phyloP scores from a whole-genome alignment of 1,140 invertebrate species.

The Drosophila tsacasi region DNA sequence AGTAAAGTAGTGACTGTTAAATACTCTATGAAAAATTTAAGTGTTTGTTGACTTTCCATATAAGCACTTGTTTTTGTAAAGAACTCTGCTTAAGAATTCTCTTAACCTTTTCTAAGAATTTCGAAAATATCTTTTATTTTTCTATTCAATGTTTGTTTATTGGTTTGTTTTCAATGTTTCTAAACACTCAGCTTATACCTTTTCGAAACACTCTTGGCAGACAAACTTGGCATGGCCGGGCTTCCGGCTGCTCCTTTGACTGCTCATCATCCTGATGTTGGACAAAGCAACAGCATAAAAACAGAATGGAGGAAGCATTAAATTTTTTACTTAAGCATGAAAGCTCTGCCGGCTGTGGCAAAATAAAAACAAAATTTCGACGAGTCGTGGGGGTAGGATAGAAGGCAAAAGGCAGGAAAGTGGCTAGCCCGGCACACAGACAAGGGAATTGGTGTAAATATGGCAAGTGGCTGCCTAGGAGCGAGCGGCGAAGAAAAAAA shows the following conservation, averaged over 20 bases:
- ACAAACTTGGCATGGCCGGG: constrained; percentile 56
- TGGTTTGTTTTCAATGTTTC: constrained; percentile 10
- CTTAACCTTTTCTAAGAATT: background rate
- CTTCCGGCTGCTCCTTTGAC: constrained; percentile 48
- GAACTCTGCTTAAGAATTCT: too few species aligned
- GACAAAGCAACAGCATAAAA: constrained; percentile 41
- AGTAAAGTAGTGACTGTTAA: background rate
- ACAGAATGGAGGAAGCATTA: constrained; percentile 54
- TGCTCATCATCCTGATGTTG: constrained; percentile 63
- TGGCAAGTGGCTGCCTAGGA: constrained; percentile 69
- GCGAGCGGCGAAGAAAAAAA: constrained; percentile 18
- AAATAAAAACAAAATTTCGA: constrained; percentile 31
- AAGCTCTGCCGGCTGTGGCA: constrained; percentile 45
- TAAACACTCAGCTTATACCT: constrained; percentile 33
- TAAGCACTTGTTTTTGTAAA: too few species aligned
- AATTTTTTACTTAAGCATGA: constrained; percentile 69
- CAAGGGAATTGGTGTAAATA: constrained; percentile 81
- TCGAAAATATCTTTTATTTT: background rate
- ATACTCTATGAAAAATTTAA: constrained; percentile 28
- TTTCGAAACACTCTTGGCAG: constrained; percentile 9
- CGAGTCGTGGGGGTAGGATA: background rate
- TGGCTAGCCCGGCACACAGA: constrained; percentile 57
- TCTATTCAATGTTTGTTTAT: background rate
- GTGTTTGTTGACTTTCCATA: background rate
- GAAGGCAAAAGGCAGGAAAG: constrained; percentile 18